These are phyloP conservation scores for Callosobruchus maculatus DNA, from an alignment of 2,888 invertebrate species.

Conservation along the genomic window DNA sequence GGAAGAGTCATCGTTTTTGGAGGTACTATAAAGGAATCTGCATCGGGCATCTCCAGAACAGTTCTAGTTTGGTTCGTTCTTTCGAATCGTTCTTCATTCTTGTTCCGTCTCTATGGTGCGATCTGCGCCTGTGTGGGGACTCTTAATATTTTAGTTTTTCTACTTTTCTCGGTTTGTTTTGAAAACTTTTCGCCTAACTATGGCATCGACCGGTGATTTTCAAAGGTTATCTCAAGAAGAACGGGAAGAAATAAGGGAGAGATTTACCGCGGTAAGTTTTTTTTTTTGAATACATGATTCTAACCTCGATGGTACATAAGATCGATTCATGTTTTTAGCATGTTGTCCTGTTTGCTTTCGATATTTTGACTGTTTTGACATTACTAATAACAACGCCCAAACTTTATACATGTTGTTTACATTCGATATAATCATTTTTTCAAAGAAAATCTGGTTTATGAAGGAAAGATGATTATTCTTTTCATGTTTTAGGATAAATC, in stretches of 20 bases:
- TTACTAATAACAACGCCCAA: not conserved
- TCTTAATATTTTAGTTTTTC: not conserved
- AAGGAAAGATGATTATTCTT: not conserved
- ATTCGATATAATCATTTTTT: not conserved
- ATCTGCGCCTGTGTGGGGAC: not conserved
- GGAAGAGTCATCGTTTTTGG: too few species aligned
- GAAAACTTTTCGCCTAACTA: not conserved
- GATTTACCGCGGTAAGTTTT: conserved; percentile 67
- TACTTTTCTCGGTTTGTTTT: not conserved
- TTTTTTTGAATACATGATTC: not conserved
- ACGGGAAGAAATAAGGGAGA: conserved; percentile 70
- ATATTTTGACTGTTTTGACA: not conserved
- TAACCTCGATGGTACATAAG: not conserved
- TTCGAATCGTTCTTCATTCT: too few species aligned
- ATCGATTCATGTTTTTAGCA: not conserved
- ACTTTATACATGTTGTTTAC: not conserved
- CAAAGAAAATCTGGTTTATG: not conserved
- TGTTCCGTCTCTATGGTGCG: not conserved
- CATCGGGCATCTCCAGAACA: too few species aligned
- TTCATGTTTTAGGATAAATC: too few species aligned
- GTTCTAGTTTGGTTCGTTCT: too few species aligned
- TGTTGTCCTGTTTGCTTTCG: not conserved
- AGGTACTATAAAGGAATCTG: too few species aligned
- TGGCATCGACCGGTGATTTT: conserved; percentile 32
- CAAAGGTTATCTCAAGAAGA: conserved; percentile 65